These are phyloP conservation scores for Sakesphorus luctuosus DNA, from an alignment of 2,113 vertebrate genomes.

Conservation along the genomic window DNA sequence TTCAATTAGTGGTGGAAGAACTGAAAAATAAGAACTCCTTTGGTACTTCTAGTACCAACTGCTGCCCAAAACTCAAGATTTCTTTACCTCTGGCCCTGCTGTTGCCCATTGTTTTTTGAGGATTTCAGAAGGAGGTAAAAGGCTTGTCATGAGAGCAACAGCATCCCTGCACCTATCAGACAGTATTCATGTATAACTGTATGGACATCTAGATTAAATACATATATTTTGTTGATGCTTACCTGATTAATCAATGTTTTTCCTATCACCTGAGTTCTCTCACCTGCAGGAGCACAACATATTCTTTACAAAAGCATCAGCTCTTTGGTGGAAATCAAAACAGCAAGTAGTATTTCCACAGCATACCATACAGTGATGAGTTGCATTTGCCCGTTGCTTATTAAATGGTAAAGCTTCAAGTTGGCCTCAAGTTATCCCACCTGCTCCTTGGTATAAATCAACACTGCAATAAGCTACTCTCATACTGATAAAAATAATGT, in stretches of 20 bases:
- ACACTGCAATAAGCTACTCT: conserved; percentile 4
- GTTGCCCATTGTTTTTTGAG: background rate
- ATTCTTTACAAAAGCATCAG: background rate
- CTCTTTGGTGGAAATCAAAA: background rate
- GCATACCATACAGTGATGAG: background rate
- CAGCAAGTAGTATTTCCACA: background rate
- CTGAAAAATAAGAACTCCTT: background rate
- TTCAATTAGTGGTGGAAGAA: background rate
- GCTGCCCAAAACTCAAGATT: background rate
- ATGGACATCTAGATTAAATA: background rate
- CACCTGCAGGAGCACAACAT: background rate
- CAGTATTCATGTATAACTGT: background rate
- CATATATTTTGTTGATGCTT: background rate
- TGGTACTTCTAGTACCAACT: background rate
- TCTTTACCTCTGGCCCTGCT: background rate
- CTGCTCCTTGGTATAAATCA: conserved; percentile 46
- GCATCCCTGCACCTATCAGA: background rate
- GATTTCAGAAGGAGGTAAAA: background rate
- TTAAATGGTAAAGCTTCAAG: conserved; percentile 35
- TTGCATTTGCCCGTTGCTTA: background rate
- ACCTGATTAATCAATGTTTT: background rate
- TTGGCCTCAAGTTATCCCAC: conserved; percentile 38
- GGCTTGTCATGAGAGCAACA: background rate
- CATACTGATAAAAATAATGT: background rate
- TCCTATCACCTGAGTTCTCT: background rate